These are phyloP conservation scores for Eurois occulta DNA, from an alignment of 2,888 invertebrate genomes.

Conservation along the genomic window DNA sequence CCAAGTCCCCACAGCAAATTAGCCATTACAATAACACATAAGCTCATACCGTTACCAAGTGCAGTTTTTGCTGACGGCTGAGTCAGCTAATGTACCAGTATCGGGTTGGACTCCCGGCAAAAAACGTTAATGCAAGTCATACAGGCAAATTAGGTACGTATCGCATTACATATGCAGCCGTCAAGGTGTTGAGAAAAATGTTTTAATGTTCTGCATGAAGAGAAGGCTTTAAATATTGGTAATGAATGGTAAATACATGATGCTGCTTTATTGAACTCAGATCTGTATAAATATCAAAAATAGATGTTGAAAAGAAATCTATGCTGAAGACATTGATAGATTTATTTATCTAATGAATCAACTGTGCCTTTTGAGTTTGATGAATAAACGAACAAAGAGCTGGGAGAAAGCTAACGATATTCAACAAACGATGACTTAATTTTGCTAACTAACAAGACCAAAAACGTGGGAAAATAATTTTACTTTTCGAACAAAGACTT, in stretches of 20 bases:
- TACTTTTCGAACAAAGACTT: neutral
- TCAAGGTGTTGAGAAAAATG: conserved; percentile 39
- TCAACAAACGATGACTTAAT: conserved; percentile 10
- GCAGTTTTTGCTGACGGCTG: conserved; percentile 69
- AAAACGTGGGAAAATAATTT: conserved; percentile 16
- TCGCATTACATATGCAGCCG: conserved; percentile 62
- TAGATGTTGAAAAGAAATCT: conserved; percentile 3
- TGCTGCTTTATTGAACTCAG: neutral
- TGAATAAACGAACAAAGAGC: conserved; percentile 18
- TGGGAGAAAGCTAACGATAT: conserved; percentile 24
- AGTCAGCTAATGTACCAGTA: conserved; percentile 79
- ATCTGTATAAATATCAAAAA: neutral
- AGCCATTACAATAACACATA: conserved; percentile 39
- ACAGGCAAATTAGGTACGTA: conserved; percentile 73
- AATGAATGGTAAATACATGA: conserved; percentile 20
- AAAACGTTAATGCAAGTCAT: conserved; percentile 79
- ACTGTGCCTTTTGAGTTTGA: neutral
- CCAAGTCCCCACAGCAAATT: conserved; percentile 22
- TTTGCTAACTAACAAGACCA: conserved; percentile 17
- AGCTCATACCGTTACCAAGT: conserved; percentile 50
- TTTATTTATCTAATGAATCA: neutral
- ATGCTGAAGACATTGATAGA: neutral
- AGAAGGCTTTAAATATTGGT: conserved; percentile 19
- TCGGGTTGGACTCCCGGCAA: conserved; percentile 70
- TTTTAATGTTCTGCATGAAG: conserved; percentile 26